These are phyloP conservation scores for Pharmacophagus antenor DNA, from an alignment of 2,888 invertebrate species.

Conservation along the genomic window DNA sequence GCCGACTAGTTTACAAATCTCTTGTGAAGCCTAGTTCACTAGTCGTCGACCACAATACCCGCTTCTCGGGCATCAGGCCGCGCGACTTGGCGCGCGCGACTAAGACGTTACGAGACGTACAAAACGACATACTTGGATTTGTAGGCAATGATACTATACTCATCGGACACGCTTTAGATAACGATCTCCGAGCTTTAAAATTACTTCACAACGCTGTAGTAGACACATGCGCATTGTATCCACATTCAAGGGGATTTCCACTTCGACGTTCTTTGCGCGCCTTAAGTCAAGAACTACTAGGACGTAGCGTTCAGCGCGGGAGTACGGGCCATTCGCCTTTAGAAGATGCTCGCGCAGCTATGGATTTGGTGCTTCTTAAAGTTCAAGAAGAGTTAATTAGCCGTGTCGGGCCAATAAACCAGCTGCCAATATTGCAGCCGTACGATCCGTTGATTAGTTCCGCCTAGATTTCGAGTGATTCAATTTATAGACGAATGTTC, in stretches of 20 bases:
- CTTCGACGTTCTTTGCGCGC: slow-evolving; percentile 90
- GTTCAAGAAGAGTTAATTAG: slow-evolving; percentile 69
- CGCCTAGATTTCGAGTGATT: slow-evolving; percentile 62
- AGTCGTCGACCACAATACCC: slow-evolving; percentile 96
- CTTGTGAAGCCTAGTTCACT: slow-evolving; percentile 90
- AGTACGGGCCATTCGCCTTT: slow-evolving; percentile 91
- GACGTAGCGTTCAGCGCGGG: slow-evolving; percentile 89
- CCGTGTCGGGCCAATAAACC: slow-evolving; percentile 48
- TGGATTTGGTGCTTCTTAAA: slow-evolving; percentile 93
- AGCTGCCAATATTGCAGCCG: slow-evolving; percentile 62
- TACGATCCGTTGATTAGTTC: slow-evolving; percentile 72
- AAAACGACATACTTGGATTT: slow-evolving; percentile 90
- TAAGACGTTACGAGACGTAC: slow-evolving; percentile 89
- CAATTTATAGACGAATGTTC: slow-evolving; percentile 54
- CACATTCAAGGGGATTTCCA: slow-evolving; percentile 91
- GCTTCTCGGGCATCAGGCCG: slow-evolving; percentile 94
- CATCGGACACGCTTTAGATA: slow-evolving; percentile 97
- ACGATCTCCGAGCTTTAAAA: slow-evolving; percentile 93
- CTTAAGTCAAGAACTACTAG: slow-evolving; percentile 86
- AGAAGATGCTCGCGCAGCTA: slow-evolving; percentile 94
- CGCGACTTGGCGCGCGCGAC: slow-evolving; percentile 81
- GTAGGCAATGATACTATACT: slow-evolving; percentile 92
- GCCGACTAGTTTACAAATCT: slow-evolving; percentile 89
- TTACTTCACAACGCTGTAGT: slow-evolving; percentile 91
- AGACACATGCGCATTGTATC: slow-evolving; percentile 94